These are phyloP conservation scores for Kryptopterus vitreolus DNA, from an alignment of 2,797 vertebrate genomes.

Conservation along the genomic window DNA sequence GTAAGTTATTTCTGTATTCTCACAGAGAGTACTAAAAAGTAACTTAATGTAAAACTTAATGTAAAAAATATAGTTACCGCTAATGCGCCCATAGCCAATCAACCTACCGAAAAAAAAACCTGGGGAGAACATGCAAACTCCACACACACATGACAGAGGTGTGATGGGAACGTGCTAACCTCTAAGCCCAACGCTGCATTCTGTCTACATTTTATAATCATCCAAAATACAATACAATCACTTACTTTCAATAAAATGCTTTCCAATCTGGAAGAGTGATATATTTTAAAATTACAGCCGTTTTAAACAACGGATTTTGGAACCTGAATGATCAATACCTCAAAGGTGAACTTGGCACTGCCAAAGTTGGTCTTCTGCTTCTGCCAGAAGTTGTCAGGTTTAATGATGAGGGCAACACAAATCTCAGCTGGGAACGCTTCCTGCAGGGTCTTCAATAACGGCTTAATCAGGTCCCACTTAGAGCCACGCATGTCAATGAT, in stretches of 20 bases:
- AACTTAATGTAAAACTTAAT: neutral
- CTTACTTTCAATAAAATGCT: too few species aligned
- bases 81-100: neutral
- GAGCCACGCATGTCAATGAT: conserved; percentile 99
- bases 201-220: too few species aligned
- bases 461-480: conserved; percentile 98
- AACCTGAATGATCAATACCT: conserved; percentile 74
- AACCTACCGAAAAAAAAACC: too few species aligned
- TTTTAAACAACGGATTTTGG: neutral
- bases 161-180: too few species aligned
- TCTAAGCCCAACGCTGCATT: too few species aligned
- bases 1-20: neutral
- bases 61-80: too few species aligned
- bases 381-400: conserved; percentile 99
- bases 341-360: conserved; percentile 98
- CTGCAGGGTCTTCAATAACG: conserved; percentile 95
- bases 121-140: too few species aligned
- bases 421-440: conserved; percentile 95
- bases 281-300: neutral
- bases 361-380: conserved; percentile 99
- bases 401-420: conserved; percentile 97
- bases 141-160: too few species aligned
- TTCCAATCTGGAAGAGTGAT: too few species aligned
- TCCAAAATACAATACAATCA: too few species aligned
- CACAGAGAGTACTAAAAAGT: neutral